These are phyloP conservation scores for Mnemiopsis leidyi DNA, from an alignment of 37 sponge, comb jelly and placozoan species.

Conservation along the genomic window DNA sequence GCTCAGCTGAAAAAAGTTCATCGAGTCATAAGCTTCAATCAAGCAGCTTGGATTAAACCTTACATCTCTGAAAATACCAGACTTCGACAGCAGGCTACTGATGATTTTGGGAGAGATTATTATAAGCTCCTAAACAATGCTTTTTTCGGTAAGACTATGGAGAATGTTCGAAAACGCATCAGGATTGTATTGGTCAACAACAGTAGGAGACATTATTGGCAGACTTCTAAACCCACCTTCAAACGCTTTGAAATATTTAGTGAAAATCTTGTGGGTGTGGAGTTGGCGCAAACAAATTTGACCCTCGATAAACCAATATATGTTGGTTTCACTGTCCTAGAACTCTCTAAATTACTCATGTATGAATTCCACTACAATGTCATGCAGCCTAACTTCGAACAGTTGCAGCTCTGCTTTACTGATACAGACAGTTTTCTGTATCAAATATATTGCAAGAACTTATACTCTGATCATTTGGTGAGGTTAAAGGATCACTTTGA, in stretches of 20 bases:
- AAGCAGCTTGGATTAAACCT: slow-evolving; percentile 65
- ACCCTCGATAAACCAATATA: slow-evolving; percentile 52
- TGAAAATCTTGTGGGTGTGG: slow-evolving; percentile 41
- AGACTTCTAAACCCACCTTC: slow-evolving; percentile 48
- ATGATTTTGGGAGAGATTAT: slow-evolving; percentile 38
- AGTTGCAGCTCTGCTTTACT: slow-evolving; percentile 22
- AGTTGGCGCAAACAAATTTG: neutral
- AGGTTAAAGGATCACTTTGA: slow-evolving; percentile 15
- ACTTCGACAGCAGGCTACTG: slow-evolving; percentile 12
- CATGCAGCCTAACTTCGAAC: neutral
- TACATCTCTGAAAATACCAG: slow-evolving; percentile 58
- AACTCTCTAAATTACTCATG: slow-evolving; percentile 42
- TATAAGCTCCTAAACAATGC: slow-evolving; percentile 60
- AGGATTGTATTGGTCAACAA: slow-evolving; percentile 49
- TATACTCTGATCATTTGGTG: neutral
- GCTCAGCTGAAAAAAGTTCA: slow-evolving; percentile 6
- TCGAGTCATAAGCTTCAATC: slow-evolving; percentile 20
- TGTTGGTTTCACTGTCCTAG: slow-evolving; percentile 62
- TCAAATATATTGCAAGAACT: neutral
- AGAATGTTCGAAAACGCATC: slow-evolving; percentile 50
- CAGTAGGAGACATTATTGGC: neutral
- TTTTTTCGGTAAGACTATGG: slow-evolving; percentile 60
- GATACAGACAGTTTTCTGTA: slow-evolving; percentile 43
- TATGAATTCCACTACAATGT: slow-evolving; percentile 44
- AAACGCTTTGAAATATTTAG: slow-evolving; percentile 14